These are phyloP conservation scores for Lepilemur septentrionalis DNA, from an alignment of 2,797 vertebrate genomes.

Conservation along the genomic window DNA sequence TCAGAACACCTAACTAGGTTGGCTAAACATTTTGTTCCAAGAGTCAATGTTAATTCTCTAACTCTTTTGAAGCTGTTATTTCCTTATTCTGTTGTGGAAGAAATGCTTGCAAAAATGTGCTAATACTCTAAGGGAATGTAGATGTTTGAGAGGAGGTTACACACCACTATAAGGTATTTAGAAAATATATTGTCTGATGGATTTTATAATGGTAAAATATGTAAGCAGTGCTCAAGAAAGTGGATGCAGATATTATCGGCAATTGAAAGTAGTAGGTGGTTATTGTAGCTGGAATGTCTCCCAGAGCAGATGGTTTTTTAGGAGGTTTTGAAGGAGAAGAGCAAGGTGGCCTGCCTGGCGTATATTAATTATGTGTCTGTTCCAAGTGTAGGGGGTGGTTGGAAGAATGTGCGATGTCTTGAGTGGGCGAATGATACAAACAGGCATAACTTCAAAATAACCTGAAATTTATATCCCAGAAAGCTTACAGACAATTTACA, in stretches of 20 bases:
- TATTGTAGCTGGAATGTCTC: slow-evolving; percentile 71
- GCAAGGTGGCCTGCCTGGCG: slow-evolving; percentile 81
- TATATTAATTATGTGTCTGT: slow-evolving; percentile 77
- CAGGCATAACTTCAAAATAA: slow-evolving; percentile 78
- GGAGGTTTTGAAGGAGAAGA: slow-evolving; percentile 80
- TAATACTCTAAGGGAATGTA: not conserved
- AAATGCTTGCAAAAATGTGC: not conserved
- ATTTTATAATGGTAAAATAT: slow-evolving; percentile 70
- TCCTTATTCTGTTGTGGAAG: not conserved
- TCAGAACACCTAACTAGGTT: slow-evolving; percentile 36
- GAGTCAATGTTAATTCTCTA: slow-evolving; percentile 44
- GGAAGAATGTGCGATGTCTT: slow-evolving; percentile 75
- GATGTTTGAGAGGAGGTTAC: slow-evolving; percentile 11
- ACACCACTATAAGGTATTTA: slow-evolving; percentile 23
- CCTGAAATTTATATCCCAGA: slow-evolving; percentile 71
- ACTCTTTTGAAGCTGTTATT: slow-evolving; percentile 31
- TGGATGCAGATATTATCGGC: slow-evolving; percentile 72
- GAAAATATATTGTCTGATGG: slow-evolving; percentile 16
- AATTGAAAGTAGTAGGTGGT: slow-evolving; percentile 65
- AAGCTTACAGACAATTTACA: slow-evolving; percentile 59
- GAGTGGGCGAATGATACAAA: slow-evolving; percentile 77
- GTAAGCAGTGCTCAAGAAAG: slow-evolving; percentile 62
- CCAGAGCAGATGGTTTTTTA: slow-evolving; percentile 79
- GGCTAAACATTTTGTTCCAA: not conserved
- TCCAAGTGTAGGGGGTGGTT: slow-evolving; percentile 77